phyloP scores from a whole-genome alignment of 2,797 vertebrate species.

The Cyprinella venusta region DNA sequence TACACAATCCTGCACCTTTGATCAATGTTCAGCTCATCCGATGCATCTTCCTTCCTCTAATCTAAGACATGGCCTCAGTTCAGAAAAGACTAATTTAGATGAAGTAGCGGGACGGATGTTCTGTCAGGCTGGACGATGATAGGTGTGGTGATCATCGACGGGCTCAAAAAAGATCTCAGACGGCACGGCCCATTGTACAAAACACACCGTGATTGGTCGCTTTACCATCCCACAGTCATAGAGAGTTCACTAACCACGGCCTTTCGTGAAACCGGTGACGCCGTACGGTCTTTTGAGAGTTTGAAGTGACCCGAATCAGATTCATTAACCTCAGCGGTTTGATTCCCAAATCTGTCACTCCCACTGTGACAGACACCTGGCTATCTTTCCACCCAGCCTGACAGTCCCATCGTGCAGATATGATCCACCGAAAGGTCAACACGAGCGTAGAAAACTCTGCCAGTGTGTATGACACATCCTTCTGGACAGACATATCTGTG shows the following conservation, averaged over 20 bases:
- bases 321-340: constrained; percentile 41
- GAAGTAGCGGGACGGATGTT: background rate
- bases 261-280: background rate
- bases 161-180: background rate
- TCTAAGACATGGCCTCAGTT: background rate
- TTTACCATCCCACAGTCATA: background rate
- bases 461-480: constrained; percentile 19
- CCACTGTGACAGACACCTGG: constrained; percentile 43
- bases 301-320: constrained; percentile 26
- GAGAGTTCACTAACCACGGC: background rate
- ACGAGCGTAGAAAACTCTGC: constrained; percentile 16
- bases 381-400: constrained; percentile 24
- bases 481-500: background rate
- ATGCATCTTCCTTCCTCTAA: constrained; percentile 13
- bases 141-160: background rate
- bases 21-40: background rate
- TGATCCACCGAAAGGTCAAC: constrained; percentile 17
- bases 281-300: background rate
- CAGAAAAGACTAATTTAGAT: constrained; percentile 18
- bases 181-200: background rate
- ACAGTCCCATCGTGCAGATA: constrained; percentile 21
- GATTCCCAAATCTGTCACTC: constrained; percentile 15
- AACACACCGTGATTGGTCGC: background rate
- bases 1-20: background rate
- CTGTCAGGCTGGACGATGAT: constrained; percentile 6